phyloP scores from a whole-genome alignment of 2,113 vertebrate species.

The Riparia riparia region DNA sequence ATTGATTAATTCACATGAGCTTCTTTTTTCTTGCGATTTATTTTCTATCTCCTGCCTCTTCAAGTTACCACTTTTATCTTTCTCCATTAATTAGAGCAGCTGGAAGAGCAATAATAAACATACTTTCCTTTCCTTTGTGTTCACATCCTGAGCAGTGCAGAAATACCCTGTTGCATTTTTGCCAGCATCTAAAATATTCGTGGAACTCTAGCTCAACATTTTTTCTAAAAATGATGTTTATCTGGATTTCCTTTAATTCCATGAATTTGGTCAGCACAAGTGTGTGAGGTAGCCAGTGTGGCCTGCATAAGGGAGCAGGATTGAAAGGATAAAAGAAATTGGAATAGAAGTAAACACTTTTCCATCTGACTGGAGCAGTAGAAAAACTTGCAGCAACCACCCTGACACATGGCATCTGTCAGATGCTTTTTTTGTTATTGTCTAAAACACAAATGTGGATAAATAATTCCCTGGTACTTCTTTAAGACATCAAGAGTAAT shows the following conservation, averaged over 20 bases:
- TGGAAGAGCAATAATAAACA: slow-evolving; percentile 23
- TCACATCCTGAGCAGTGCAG: slow-evolving; percentile 1
- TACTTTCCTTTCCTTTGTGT: slow-evolving; percentile 29
- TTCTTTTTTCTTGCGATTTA: neutral
- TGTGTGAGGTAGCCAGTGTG: neutral
- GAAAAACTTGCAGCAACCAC: neutral
- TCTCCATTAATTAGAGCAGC: slow-evolving; percentile 3
- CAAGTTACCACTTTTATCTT: neutral
- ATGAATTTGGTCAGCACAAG: neutral
- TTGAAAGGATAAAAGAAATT: neutral
- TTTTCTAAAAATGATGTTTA: slow-evolving; percentile 7
- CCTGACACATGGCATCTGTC: fast-evolving
- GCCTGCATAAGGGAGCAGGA: fast-evolving
- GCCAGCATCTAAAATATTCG: slow-evolving; percentile 22
- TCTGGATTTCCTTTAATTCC: slow-evolving; percentile 13
- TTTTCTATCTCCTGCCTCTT: neutral
- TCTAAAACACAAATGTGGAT: neutral
- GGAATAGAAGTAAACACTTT: neutral
- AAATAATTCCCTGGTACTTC: slow-evolving; percentile 9
- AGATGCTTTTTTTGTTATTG: neutral
- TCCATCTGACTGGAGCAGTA: neutral
- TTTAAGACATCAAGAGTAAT: neutral
- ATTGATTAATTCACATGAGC: neutral
- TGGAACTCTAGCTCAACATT: slow-evolving; percentile 2
- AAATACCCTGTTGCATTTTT: slow-evolving; percentile 12